Evolutionary conservation across 2,113 vertebrate genomes (phyloP), one percentile per base, ranked within the genome.

Genomic region (Lamprotornis superbus): DNA sequence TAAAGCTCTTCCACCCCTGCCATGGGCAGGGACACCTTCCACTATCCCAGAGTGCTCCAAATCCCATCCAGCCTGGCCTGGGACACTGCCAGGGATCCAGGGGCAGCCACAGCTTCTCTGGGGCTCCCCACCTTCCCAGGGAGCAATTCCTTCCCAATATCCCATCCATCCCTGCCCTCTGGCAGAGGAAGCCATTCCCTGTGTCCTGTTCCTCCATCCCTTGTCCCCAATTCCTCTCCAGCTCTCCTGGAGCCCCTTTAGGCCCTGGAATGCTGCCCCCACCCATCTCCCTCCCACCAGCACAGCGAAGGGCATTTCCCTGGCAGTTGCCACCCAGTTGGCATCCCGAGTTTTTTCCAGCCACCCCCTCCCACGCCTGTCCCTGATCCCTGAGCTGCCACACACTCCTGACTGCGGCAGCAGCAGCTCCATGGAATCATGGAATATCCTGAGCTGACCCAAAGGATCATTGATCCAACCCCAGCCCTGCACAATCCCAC

Each of bases 11-110:
- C 35, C 33, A 6, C 6, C 11, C 28, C 7, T 47, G 28, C 28
- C 10, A 11, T 6, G 39, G 18, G 15, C 28, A 47, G 56, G 30
- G 67, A 73, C 68, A 74, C 4, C 12, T 67, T 0, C 23, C 44
- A 4, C 22, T 4, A 0, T 5, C 18, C 59, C 68, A 52, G 22
- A 27, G 0, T 28, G 27, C 27, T 74, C 59, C 52, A 5, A 63
- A 2, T 28, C 12, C 22, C 0, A 0, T n/a, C 74, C 53, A 46
- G 0, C 21, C 35, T 37, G 50, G 35, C 35, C 21, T 64, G 1
- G 57, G 42, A 0, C 67, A 37, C 4, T 80, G 0, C 50, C 85
- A 64, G 67, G 50, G 76, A 80, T 73, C 28, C 69, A 83, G 85
- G 49, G 16, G 30, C 84, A 63, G 40, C 65, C 74, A 2, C 84